A percentile compares a stretch with the other conserved stretches of the same genome.
phyloP scores from a whole-genome alignment of 2,113 vertebrate species.

The Thunnus maccoyii region DNA sequence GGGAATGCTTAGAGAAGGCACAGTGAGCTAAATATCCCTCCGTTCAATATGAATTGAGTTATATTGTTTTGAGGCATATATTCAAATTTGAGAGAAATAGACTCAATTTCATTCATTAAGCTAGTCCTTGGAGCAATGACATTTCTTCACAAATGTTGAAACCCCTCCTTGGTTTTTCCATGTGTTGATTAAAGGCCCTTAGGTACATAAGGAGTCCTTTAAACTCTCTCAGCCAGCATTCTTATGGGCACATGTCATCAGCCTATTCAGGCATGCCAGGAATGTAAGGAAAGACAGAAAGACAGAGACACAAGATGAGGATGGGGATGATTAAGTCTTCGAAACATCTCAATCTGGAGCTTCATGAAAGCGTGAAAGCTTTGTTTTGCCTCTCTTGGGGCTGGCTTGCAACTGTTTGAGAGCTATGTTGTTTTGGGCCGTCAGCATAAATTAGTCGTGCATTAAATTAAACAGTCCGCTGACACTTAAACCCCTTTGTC shows the following conservation, averaged over 20 bases:
- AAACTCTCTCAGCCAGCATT: constrained; percentile 46
- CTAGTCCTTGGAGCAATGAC: constrained; percentile 3
- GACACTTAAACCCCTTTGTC: constrained; percentile 29
- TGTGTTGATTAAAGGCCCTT: constrained; percentile 30
- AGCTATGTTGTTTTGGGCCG: constrained; percentile 2
- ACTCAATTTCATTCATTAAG: neutral
- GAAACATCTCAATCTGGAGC: constrained; percentile 5
- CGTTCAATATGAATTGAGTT: neutral
- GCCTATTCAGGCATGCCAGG: constrained; percentile 61
- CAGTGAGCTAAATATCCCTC: constrained; percentile 10
- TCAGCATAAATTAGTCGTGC: neutral
- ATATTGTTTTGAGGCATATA: neutral
- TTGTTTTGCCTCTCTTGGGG: neutral
- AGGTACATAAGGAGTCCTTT: constrained; percentile 45
- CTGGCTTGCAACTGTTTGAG: neutral
- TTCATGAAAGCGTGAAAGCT: constrained; percentile 12
- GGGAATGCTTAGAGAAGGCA: constrained; percentile 28
- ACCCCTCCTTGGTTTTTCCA: constrained; percentile 17
- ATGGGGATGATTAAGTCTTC: constrained; percentile 19
- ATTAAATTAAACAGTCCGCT: constrained; percentile 12
- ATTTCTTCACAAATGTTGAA: constrained; percentile 15
- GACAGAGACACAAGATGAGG: constrained; percentile 13
- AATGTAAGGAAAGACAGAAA: constrained; percentile 61
- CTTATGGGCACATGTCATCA: constrained; percentile 63
- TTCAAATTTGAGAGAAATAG: neutral